Percentiles rank a stretch among this genome's conserved stretches.
Evolutionary conservation across 2,113 vertebrate species (phyloP).

Genomic region (Redunca redunca): DNA sequence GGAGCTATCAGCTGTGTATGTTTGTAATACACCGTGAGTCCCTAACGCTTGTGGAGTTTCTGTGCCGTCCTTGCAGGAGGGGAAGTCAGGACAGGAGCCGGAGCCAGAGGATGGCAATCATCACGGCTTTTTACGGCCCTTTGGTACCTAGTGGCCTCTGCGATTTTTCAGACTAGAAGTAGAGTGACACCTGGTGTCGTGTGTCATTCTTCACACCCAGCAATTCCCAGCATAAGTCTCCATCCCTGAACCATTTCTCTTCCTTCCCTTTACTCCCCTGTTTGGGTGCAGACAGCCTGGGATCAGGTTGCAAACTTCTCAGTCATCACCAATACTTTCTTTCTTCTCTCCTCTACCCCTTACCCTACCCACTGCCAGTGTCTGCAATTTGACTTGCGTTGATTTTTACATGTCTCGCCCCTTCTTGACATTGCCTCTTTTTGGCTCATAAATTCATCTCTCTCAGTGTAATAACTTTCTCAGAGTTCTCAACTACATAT

Average conservation of each 20-base stretch:
- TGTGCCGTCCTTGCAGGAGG: neutral
- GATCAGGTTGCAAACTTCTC: neutral
- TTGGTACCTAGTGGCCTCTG: neutral
- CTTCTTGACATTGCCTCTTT: neutral
- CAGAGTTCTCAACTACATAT: neutral
- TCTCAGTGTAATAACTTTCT: neutral
- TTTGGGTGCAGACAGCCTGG: neutral
- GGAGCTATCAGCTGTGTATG: neutral
- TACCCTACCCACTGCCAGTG: neutral
- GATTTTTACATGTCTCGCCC: neutral
- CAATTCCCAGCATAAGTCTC: neutral
- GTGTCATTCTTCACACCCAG: neutral
- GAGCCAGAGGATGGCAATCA: neutral
- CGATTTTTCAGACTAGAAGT: neutral
- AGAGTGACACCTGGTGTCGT: conserved; percentile 59
- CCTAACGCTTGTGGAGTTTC: neutral
- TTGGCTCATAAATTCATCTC: neutral
- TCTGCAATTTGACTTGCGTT: neutral
- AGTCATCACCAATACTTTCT: neutral
- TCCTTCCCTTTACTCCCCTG: neutral
- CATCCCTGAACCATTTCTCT: neutral
- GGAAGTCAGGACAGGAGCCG: neutral
- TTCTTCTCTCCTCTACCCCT: neutral
- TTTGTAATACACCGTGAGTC: neutral
- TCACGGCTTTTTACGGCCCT: neutral